Base-by-base conservation (phyloP, 2,797 vertebrate species). In the Meriones psammophilus region DNA sequence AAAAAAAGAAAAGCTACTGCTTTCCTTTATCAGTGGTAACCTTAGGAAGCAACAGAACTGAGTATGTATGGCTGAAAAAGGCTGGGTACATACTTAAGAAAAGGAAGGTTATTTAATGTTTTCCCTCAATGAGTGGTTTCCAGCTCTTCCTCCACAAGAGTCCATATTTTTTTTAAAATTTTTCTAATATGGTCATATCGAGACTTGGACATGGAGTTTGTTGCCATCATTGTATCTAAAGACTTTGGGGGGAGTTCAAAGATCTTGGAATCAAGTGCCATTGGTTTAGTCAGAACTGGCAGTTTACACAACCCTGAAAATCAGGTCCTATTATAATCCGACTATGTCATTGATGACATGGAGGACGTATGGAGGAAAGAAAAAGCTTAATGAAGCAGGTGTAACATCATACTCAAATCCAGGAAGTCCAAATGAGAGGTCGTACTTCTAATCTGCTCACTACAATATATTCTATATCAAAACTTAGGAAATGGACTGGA, bases 261-360 rank as follows among this genome's bases (percentile, higher is more conserved):
- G 17, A 26, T 71, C 85, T 90, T 77, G 5, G 79, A 79, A 62
- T 69, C 91, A 17, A 88, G 5, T 12, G 71, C 28, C n/a, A 42
- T 20, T 95, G 66, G 22, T 64, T 91, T 94, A 87, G 78, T 87
- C 36, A 69, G 84, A 92, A 80, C 18, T 86, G 33, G 93, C 26
- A 71, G 18, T 92, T 89, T 80, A 78, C 1, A 78, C 30, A 22
- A 14, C 36, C 88, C n/a, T 90, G 30, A 80, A 81, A 74, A 10
- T 68, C 83, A 17, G 13, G 24, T 62, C 3, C n/a, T 69, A 46
- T 76, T 80, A 77, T 7, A 83, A 62, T 86, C 58, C 39, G 64
- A 87, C 71, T 92, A 68, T 92, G 69, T 33, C 93, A 20, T 86
- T 83, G 73, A 97, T 30, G n/a, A 96, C 93, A 94, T 77, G n/a